Evolutionary conservation across 2,888 invertebrate genomes (phyloP), one percentile per base, ranked within the genome.

Genomic region (Odiellus spinosus): DNA sequence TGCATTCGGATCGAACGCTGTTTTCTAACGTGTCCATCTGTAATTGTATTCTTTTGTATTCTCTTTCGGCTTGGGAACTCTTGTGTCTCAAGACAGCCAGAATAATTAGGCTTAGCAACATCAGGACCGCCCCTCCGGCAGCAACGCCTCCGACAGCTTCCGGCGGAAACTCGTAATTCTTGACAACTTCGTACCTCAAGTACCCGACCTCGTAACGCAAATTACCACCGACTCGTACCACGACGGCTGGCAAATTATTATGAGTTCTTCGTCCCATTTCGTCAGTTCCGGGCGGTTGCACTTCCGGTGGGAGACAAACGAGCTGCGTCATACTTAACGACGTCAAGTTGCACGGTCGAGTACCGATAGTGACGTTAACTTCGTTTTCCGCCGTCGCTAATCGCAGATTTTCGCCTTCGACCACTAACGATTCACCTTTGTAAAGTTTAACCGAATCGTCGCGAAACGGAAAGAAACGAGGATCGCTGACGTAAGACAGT

Each of bases 371-470:
- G 3, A 98, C 93, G 57, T 81, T 76, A 0, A 95, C 86, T 67
- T 95, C 96, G 5, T 82, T 77, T 64, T 91, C 88, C 65, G 88
- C 88, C 60, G 88, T 85, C 6, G 93, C 93, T 57, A 82, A 75
- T 64, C 85, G 87, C 57, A 96, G 72, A 67, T 87, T 82, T 64
- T 87, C 85, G n/a, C 96, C 96, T 65, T 91, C 90, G 59, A 91
- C 88, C 1, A 91, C 88, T 45, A 91, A 68, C n/a, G 86, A 85
- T 64, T 90, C 90, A 33, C 88, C 88, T 66, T 87, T 85, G 62
- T 88, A 88, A 0, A 85, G 72, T 66, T 90, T 88, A 10, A 86
- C 73, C 56, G 80, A 76, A 60, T 79, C 79, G 19, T 58, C 59
- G 26, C 56, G 48, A 63, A 93, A 91, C 47, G 82, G 76, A 58